These are phyloP conservation scores for Megaptera novaeangliae DNA, from an alignment of 2,113 vertebrate species.

Conservation along the genomic window DNA sequence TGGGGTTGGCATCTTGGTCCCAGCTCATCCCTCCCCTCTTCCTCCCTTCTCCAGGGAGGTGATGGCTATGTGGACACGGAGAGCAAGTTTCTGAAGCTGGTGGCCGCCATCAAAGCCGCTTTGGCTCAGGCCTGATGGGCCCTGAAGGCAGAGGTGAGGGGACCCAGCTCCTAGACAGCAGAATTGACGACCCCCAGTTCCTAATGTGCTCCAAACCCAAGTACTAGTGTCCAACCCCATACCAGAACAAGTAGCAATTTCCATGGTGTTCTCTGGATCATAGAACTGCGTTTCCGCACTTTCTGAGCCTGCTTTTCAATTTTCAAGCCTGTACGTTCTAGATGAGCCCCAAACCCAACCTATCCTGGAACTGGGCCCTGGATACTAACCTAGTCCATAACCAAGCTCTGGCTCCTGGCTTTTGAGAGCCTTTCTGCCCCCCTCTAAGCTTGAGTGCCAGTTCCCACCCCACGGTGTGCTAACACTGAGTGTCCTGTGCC, in stretches of 20 bases:
- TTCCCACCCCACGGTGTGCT: fast-evolving
- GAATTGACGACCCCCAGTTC: fast-evolving
- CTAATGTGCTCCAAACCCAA: fast-evolving
- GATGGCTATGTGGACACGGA: conserved; percentile 75
- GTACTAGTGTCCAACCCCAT: fast-evolving
- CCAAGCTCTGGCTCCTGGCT: background rate
- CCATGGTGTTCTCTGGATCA: fast-evolving
- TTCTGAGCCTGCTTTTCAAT: background rate
- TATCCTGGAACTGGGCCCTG: background rate
- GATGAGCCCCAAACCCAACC: too few species aligned
- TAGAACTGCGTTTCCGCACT: too few species aligned
- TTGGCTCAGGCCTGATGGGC: conserved; percentile 45
- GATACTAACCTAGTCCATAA: background rate
- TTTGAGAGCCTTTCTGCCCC: background rate
- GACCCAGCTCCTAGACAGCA: fast-evolving
- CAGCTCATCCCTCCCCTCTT: fast-evolving
- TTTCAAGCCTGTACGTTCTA: background rate
- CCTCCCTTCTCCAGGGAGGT: conserved; percentile 54
- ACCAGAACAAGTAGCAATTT: background rate
- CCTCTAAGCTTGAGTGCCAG: background rate
- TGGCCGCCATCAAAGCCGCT: conserved; percentile 65
- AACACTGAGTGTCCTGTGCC: fast-evolving
- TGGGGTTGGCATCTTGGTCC: too few species aligned
- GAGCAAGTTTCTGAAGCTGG: conserved; percentile 71
- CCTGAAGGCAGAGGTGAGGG: conserved; percentile 64